phyloP scores from a whole-genome alignment of 2,797 vertebrate species.

The Pseudochirops corinnae region DNA sequence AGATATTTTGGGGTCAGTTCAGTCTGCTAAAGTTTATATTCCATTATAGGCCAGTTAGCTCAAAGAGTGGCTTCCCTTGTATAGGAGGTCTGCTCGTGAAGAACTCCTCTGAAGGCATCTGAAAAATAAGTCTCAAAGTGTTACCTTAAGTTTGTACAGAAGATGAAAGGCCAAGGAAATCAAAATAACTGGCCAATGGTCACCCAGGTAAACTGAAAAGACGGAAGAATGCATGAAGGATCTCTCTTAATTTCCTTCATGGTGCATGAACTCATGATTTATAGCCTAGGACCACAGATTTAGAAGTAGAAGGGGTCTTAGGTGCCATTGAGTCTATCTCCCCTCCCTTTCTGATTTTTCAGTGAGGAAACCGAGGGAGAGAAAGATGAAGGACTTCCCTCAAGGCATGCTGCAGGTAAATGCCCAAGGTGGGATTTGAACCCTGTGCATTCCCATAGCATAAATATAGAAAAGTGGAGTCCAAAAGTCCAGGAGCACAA shows the following conservation, averaged over 20 bases:
- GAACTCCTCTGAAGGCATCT: not conserved
- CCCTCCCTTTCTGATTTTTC: not conserved
- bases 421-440: not conserved
- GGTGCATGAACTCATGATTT: not conserved
- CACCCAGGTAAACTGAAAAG: not conserved
- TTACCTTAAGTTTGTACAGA: not conserved
- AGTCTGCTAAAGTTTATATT: not conserved
- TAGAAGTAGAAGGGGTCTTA: not conserved
- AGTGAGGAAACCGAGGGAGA: not conserved
- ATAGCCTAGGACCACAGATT: not conserved
- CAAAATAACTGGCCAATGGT: not conserved
- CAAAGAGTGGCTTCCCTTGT: not conserved
- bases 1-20: not conserved
- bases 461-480: not conserved
- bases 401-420: not conserved
- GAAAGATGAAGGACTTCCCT: not conserved
- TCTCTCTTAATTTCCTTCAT: not conserved
- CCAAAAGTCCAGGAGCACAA: not conserved
- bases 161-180: not conserved
- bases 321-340: not conserved
- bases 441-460: not conserved
- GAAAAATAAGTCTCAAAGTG: not conserved
- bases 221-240: not conserved
- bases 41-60: not conserved
- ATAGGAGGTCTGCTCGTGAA: not conserved